Evolutionary conservation across 2,888 invertebrate species (phyloP).

Genomic region (Ganaspis brasiliensis): DNA sequence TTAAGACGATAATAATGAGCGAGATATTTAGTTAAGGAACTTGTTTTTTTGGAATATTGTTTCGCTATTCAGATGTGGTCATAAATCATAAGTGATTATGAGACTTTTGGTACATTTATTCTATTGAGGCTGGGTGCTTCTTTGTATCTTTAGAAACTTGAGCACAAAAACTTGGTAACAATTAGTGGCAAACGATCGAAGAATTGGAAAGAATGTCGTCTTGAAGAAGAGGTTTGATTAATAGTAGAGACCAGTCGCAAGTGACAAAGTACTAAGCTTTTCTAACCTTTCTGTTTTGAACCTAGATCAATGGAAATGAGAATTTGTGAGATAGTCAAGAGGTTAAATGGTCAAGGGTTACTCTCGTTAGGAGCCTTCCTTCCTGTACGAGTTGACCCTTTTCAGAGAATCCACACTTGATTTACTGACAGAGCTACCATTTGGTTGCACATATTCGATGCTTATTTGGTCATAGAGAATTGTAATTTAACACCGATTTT

Average conservation of each 20-base stretch:
- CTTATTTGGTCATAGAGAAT: not conserved
- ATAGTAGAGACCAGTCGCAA: not conserved
- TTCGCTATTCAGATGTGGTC: conserved; percentile 64
- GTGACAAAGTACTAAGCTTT: conserved; percentile 41
- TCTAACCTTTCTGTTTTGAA: conserved; percentile 29
- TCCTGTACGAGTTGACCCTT: conserved; percentile 55
- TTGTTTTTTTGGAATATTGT: conserved; percentile 54
- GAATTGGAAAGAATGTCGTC: conserved; percentile 55
- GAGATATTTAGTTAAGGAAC: no score
- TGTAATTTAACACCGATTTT: conserved; percentile 21
- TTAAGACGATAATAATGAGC: no score
- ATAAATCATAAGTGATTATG: conserved; percentile 73
- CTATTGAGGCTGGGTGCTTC: conserved; percentile 66
- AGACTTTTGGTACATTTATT: conserved; percentile 71
- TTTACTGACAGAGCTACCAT: conserved; percentile 1
- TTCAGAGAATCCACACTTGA: conserved; percentile 13
- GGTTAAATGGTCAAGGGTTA: conserved; percentile 31
- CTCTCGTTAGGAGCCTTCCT: conserved; percentile 53
- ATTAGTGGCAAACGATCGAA: conserved; percentile 63
- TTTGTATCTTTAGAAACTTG: conserved; percentile 63
- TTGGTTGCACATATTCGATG: not conserved
- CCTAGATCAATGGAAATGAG: not conserved
- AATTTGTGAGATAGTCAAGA: not conserved
- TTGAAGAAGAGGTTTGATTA: conserved; percentile 45
- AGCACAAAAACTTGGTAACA: conserved; percentile 65